Base-by-base conservation (phyloP, 1,140 invertebrate genomes). In the Venturia canescens region DNA sequence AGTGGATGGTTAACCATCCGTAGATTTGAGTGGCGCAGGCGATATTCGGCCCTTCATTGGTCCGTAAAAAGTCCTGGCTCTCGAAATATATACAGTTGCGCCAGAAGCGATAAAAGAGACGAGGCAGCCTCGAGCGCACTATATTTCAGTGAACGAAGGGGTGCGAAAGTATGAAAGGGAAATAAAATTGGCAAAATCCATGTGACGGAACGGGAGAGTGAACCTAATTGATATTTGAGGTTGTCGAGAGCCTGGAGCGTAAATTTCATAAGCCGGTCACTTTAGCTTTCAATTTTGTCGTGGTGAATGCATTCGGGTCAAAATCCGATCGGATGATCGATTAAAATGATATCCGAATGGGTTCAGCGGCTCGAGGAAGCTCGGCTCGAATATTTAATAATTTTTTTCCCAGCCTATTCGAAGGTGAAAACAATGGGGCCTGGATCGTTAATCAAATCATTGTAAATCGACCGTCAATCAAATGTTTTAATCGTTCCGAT, bases 141-240 rank as follows among this genome's bases (percentile, higher is more conserved):
- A 34, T 1, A 60, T 60, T 1, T 53, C 3, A 72, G 21, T 50
- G 38, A 53, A 15, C 21, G 70, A 7, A 34, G 66, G 29, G 15
- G 66, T 31, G 13, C 13, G 26, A 78, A 93, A 92, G 11, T 95
- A 95, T 86, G 95, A 95, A 86, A 94, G 94, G 38, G 85, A 88
- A 48, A 16, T 16, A 60, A 60, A 60, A 60, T 21, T 7, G 6
- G 13, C n/a, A n/a, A 60, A 60, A 34, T 34, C 31, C 31, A 34
- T 34, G 44, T 26, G 29, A 18, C 13, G 66, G 44, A 71, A 72
- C 21, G 21, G 70, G 38, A 72, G 70, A 90, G 93, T 84, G 89
- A 92, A 83, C 85, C 87, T 81, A 82, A 83, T 84, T 85, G 84
- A 84, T 83, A 86, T 84, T 86, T 76, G 44, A 79, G 84, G 76